Evolutionary conservation across 2,888 invertebrate species (phyloP).

Genomic region (Cosmopolites sordidus): DNA sequence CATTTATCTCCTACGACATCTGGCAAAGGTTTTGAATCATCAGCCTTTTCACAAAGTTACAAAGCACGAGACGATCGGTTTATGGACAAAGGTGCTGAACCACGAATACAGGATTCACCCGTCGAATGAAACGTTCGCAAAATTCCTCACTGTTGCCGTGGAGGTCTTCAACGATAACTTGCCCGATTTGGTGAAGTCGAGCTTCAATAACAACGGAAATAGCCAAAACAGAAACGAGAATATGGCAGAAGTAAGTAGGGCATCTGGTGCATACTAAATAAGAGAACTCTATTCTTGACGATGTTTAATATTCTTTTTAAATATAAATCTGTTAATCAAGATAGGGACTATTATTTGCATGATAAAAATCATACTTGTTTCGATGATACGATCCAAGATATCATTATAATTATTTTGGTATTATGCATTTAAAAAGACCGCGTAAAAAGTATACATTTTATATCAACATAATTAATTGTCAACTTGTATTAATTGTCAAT

Average conservation of each 20-base stretch:
- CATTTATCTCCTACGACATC: conserved; percentile 37
- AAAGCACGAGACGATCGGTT: conserved; percentile 32
- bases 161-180: conserved; percentile 26
- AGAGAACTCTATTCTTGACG: too few relatives aligned
- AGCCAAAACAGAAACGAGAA: conserved; percentile 13
- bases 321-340: too few relatives aligned
- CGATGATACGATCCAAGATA: too few relatives aligned
- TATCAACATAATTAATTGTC: too few relatives aligned
- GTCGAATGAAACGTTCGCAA: conserved; percentile 25
- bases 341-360: too few relatives aligned
- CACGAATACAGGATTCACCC: conserved; percentile 23
- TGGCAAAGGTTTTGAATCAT: conserved; percentile 34
- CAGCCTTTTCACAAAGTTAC: conserved; percentile 35
- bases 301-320: too few relatives aligned
- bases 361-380: too few relatives aligned
- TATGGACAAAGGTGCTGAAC: conserved; percentile 36
- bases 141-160: conserved; percentile 27
- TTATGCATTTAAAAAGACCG: too few relatives aligned
- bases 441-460: too few relatives aligned
- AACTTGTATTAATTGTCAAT: too few relatives aligned
- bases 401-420: too few relatives aligned
- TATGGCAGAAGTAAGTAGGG: conserved; percentile 23
- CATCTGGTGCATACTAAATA: too few relatives aligned
- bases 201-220: conserved; percentile 17
- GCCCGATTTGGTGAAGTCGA: conserved; percentile 22